Base-by-base conservation (phyloP, 2,113 vertebrate species). In the Oreochromis tanganicae region DNA sequence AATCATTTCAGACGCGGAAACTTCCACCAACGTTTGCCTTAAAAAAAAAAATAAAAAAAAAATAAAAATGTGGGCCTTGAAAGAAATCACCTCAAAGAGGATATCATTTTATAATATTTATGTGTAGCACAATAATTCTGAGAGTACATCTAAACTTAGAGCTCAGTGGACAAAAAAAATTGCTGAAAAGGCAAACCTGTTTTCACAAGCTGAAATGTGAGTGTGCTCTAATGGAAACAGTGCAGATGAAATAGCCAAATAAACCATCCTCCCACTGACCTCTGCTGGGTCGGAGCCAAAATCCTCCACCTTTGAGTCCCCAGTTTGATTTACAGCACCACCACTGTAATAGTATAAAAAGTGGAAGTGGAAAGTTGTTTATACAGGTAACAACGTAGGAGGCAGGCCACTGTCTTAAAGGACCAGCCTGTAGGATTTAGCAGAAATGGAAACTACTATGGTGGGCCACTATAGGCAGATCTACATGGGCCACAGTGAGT, bases 181-280 rank as follows among this genome's bases (percentile, higher is more conserved):
- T 43, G 83, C 83, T 87, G 85, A 94, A 89, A 84, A 56, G 32
- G 83, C 86, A 92, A 92, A 84, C 4, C 63, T 86, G 83, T 68
- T 63, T 41, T 57, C 63, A 36, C 48, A 50, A 82, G 84, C 83
- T 79, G 68, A 68, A 86, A 78, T 89, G 78, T 85, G 90, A 89
- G 84, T 36, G 66, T 48, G 7, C 27, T 80, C 81, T 90, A 89
- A 89, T 87, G 87, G 91, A 91, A 88, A 82, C 83, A 56, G 71
- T 81, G 56, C 66, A 61, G 83, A 73, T 48, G 52, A 85, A 73
- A 83, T 57, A 82, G 91, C 85, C 87, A 91, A 93, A 87, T 36
- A 50, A 48, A 56, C 38, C 66, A 68, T 85, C 80, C 80, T 41
- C 43, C 82, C 68, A 27, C 43, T 54, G 32, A 43, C 75, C 27